Evolutionary conservation across 2,797 vertebrate species (phyloP), one percentile per base, ranked within the genome.

Genomic region (Poeciliopsis gracilis): DNA sequence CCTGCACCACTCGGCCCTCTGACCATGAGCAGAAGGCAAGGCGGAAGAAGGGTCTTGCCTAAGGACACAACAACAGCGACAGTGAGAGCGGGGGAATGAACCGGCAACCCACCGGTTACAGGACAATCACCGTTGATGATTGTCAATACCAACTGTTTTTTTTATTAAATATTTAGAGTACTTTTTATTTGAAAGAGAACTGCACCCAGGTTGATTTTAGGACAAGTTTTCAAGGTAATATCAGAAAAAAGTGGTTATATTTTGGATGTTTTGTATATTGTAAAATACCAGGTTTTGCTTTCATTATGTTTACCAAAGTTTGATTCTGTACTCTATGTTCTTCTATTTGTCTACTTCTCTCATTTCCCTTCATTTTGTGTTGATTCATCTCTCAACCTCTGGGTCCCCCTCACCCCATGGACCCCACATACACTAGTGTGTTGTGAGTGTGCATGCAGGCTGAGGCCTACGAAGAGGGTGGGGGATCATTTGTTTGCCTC

Each of bases 401-500:
- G n/a, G 80, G 83, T 77, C 69, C 79, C 89, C 80, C 61, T 79
- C 78, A 82, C 82, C 80, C 77, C 41, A 9, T 76, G 75, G 78
- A 86, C 75, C 87, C 82, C 63, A 80, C 89, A 81, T 80, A 84
- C 81, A 7, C 11, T 30, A 86, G 76, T 77, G 79, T 77, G 75
- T 47, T 46, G 49, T 79, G 73, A 76, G 80, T 82, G 75, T 83
- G 57, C 67, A 16, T 82, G 79, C 80, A 79, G 33, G 75, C 82
- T 85, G 87, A 86, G 84, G 85, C 86, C 89, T 77, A 81, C 76
- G 82, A 86, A 86, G 85, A 86, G 90, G 87, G 86, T 91, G 82
- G 91, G 89, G 92, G 91, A 91, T 94, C 92, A 87, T 88, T 84
- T 92, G 92, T 93, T 93, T 81, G 78, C 90, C 88, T 80, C 89